Evolutionary conservation across 2,888 invertebrate species (phyloP).

Genomic region (Lapara coniferarum): DNA sequence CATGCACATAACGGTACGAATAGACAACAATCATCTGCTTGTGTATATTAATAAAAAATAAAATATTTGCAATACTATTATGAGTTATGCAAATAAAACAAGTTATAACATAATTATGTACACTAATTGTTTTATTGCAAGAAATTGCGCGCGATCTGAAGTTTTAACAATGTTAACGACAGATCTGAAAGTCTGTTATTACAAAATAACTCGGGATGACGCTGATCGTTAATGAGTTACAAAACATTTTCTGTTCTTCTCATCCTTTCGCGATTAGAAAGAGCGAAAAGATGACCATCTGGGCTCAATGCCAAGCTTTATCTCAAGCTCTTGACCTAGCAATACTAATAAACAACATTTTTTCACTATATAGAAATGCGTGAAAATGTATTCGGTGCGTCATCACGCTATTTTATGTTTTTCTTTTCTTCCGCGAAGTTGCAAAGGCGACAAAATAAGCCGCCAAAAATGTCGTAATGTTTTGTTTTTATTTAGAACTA

Average conservation of each 20-base stretch:
- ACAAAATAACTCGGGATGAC: conserved; percentile 42
- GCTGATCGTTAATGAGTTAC: conserved; percentile 28
- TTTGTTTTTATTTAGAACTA: too few species aligned
- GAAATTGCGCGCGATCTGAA: conserved; percentile 4
- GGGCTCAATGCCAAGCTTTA: conserved; percentile 65
- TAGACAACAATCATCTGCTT: conserved; percentile 24
- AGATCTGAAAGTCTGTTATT: conserved; percentile 37
- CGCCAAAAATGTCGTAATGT: background rate
- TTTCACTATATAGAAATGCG: conserved; percentile 15
- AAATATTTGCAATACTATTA: background rate
- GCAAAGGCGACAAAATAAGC: background rate
- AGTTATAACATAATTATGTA: background rate
- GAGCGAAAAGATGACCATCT: conserved; percentile 27
- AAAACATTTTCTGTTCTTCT: conserved; percentile 36
- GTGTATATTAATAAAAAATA: conserved; percentile 25
- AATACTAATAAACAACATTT: conserved; percentile 18
- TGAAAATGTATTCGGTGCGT: background rate
- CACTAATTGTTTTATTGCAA: conserved; percentile 15
- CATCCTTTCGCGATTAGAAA: conserved; percentile 1
- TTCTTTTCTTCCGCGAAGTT: background rate
- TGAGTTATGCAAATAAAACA: background rate
- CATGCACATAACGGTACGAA: too few species aligned
- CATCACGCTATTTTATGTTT: background rate
- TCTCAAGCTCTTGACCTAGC: conserved; percentile 71
- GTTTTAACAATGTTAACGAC: conserved; percentile 30